Evolutionary conservation across 2,113 vertebrate species (phyloP).

Genomic region (Laticauda laticaudata): DNA sequence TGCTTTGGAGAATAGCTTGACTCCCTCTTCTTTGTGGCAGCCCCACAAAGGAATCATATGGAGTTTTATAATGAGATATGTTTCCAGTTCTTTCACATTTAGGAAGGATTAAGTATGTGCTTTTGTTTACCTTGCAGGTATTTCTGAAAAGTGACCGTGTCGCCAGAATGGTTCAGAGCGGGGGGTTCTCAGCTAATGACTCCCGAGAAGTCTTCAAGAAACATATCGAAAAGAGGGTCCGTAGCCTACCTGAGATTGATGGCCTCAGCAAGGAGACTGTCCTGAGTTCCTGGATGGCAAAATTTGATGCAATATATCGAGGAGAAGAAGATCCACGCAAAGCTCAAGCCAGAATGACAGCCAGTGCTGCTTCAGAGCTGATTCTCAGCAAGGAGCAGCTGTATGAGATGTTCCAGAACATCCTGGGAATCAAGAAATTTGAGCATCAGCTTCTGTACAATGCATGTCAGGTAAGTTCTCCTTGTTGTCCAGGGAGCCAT

Average conservation of each 20-base stretch:
- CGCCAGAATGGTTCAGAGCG: slow-evolving; percentile 95
- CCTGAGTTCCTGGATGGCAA: slow-evolving; percentile 97
- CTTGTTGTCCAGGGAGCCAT: background rate
- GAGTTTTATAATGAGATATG: background rate
- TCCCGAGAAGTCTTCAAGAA: slow-evolving; percentile 98
- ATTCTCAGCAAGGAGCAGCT: slow-evolving; percentile 99
- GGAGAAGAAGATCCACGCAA: slow-evolving; percentile 96
- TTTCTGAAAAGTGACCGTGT: slow-evolving; percentile 97
- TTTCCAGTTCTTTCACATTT: background rate
- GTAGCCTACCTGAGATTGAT: slow-evolving; percentile 94
- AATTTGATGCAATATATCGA: slow-evolving; percentile 96
- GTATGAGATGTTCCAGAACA: slow-evolving; percentile 99
- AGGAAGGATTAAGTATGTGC: accelerated
- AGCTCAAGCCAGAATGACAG: slow-evolving; percentile 93
- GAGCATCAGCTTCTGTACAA: slow-evolving; percentile 98
- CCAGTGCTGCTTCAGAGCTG: slow-evolving; percentile 93
- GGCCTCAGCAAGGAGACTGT: slow-evolving; percentile 98
- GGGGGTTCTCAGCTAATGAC: slow-evolving; percentile 92
- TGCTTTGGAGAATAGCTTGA: too few species aligned
- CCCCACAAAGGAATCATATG: background rate
- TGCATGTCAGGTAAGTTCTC: slow-evolving; percentile 88
- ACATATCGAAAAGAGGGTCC: slow-evolving; percentile 97
- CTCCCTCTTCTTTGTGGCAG: too few species aligned
- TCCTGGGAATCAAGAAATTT: slow-evolving; percentile 97
- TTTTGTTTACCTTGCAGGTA: slow-evolving; percentile 70